Base-by-base conservation (phyloP, 2,888 invertebrate genomes). In the Caenorhabditis uteleia region DNA sequence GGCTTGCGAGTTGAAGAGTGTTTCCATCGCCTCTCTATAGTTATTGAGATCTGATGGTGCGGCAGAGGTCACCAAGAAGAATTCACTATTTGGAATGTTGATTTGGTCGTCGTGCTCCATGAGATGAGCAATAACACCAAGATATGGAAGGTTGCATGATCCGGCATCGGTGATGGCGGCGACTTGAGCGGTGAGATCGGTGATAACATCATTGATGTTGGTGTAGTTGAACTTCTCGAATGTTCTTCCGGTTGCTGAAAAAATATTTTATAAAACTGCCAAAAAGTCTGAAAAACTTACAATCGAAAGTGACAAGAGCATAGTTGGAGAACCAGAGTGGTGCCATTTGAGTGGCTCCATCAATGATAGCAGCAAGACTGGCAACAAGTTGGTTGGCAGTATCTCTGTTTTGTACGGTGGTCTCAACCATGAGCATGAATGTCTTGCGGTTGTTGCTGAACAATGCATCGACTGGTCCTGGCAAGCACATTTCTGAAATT, bases 231-330 rank as follows among this genome's bases (percentile, higher is more conserved):
- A 62, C 21, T 50, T 49, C 18, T 54, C 51, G 34, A 58, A 70
- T 3, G 47, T 51, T 47, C 61, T 51, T 34, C 61, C 71, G 21
- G 50, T 57, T 23, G 47, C 70, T 70, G 33, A 48, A 70, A 21
- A 26, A 33, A 10, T 23, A 36, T 25, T n/a, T 36, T 18, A 21
- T 25, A 12, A 16, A 34, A 12, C n/a, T 26, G 31, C 2, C n/a
- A 23, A 3, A 5, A 33, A 16, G 8, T 26, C 20, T 3, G 27
- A n/a, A 26, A 7, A 36, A 54, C 58, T 55, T 14, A 67, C 65
- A 50, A 50, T 77, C 64, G 39, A 75, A 77, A 8, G 73, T 64
- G 18, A 75, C 72, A 26, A 77, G 54, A 39, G 64, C 60, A 48
- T 60, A 77, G 40, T 56, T 66, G 16, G 39, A 29, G 64, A 75